These are phyloP conservation scores for Microcebus lehilahytsara DNA, from an alignment of 2,113 vertebrate genomes.

Conservation along the genomic window DNA sequence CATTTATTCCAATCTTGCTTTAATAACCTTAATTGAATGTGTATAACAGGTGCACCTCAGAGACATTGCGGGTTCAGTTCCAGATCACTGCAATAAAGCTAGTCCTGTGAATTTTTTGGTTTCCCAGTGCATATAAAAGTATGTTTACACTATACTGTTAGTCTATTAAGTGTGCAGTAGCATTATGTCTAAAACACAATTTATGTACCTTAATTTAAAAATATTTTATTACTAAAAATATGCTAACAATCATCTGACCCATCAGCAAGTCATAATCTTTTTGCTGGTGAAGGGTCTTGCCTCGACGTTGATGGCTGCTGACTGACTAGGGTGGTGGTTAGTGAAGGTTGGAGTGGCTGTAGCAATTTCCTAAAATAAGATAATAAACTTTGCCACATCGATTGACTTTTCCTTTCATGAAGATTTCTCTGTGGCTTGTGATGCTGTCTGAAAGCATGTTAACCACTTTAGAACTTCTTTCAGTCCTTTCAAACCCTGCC, in stretches of 20 bases:
- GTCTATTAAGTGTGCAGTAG: neutral
- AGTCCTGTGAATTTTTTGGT: neutral
- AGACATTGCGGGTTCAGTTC: neutral
- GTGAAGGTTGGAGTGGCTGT: neutral
- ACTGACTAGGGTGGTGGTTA: too few relatives aligned
- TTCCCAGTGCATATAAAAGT: neutral
- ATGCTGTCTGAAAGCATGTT: too few relatives aligned
- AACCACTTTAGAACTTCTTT: too few relatives aligned
- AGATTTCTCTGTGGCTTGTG: too few relatives aligned
- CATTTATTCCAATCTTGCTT: neutral
- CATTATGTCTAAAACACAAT: neutral
- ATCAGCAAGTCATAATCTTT: neutral
- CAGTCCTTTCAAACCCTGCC: too few relatives aligned
- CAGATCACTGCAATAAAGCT: neutral
- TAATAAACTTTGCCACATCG: neutral
- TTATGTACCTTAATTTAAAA: neutral
- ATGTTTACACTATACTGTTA: neutral
- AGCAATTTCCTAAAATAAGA: neutral
- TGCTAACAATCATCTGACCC: neutral
- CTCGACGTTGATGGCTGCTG: neutral
- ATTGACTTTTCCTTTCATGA: too few relatives aligned
- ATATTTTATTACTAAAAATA: neutral
- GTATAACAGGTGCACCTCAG: neutral
- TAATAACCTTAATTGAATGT: rapidly evolving
- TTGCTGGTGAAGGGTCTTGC: neutral